These are phyloP conservation scores for Xanthia icteritia DNA, from an alignment of 2,888 invertebrate species.

Conservation along the genomic window DNA sequence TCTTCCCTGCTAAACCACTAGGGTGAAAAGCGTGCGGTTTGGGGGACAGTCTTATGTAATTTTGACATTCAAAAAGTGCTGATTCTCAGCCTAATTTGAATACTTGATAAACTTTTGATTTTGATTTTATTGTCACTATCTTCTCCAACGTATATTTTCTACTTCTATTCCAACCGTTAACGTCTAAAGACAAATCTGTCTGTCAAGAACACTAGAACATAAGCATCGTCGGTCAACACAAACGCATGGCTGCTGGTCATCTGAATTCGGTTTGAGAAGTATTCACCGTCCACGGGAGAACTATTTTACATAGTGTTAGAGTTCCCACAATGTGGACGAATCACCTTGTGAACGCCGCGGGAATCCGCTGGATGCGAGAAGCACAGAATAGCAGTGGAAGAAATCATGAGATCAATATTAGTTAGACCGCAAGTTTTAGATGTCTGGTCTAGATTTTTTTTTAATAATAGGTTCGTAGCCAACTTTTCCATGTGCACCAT, in stretches of 20 bases:
- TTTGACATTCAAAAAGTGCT: not conserved
- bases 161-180: not conserved
- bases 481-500: too few relatives aligned
- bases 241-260: not conserved
- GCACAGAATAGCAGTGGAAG: not conserved
- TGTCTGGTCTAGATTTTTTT: not conserved
- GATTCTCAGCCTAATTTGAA: not conserved
- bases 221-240: not conserved
- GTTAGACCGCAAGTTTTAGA: not conserved
- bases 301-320: not conserved
- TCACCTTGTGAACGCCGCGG: not conserved
- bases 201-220: not conserved
- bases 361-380: not conserved
- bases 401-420: not conserved
- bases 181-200: not conserved
- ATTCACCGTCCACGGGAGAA: not conserved
- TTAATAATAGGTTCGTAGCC: not conserved
- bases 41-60: not conserved
- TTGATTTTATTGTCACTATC: not conserved
- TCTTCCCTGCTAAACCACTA: too few relatives aligned
- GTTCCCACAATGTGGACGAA: not conserved
- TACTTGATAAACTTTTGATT: not conserved
- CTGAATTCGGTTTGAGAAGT: not conserved
- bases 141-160: not conserved
- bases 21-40: not conserved